Percentiles rank a stretch among this genome's conserved stretches.
Conservation (phyloP, 2,113 vertebrate genomes). For the Rhea pennata region DNA sequence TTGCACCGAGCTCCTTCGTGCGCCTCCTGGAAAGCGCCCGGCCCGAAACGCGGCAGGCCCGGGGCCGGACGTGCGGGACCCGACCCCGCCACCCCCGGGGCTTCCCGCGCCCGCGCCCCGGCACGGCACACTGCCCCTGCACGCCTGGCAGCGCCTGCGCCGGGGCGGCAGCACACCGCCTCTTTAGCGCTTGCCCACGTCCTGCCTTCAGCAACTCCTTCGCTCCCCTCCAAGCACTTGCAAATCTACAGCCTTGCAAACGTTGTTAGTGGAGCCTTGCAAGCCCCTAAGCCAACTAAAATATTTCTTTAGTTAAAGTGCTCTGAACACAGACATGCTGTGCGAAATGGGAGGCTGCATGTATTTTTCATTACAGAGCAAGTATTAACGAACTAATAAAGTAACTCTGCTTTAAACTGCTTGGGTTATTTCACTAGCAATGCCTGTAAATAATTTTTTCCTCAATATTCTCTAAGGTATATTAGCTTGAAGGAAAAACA, state of each 20-base stretch:
- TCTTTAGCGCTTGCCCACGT: background rate
- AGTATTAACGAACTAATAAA: background rate
- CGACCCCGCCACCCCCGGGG: accelerated
- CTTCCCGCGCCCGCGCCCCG: background rate
- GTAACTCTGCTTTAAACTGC: background rate
- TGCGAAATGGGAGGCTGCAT: background rate
- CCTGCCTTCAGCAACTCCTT: background rate
- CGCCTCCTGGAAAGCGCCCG: accelerated
- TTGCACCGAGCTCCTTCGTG: accelerated
- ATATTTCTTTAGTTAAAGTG: background rate
- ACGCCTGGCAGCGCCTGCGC: background rate
- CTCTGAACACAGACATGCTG: background rate
- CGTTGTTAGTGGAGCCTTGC: no score
- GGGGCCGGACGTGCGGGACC: background rate
- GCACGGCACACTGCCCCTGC: accelerated
- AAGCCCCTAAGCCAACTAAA: background rate
- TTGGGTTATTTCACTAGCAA: background rate
- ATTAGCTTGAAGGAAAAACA: background rate
- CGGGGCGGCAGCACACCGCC: background rate
- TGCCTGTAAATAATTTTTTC: background rate
- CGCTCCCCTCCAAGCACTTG: background rate
- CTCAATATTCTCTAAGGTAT: background rate
- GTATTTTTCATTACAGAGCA: background rate
- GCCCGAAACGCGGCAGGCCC: accelerated
- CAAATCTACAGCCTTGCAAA: background rate